Evolutionary conservation across 2,888 invertebrate genomes (phyloP), one percentile per base, ranked within the genome.

Genomic region (Cantharis rustica): DNA sequence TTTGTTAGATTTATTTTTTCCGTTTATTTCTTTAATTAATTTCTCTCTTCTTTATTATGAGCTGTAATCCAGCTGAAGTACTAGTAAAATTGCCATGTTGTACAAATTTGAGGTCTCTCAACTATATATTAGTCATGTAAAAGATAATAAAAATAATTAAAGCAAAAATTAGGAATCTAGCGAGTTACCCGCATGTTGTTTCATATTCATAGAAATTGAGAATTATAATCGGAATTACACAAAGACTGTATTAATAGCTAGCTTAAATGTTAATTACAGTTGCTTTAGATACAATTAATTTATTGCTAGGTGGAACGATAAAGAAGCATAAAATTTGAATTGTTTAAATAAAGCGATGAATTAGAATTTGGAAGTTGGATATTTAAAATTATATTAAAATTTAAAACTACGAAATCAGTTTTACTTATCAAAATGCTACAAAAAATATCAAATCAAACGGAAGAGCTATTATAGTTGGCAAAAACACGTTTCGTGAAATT

Each of bases 401-500:
- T 23, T 23, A 0, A 13, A 13, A 47, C n/a, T 47, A 47, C 2
- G 1, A n/a, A 47, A 47, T 47, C 47, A 47, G 47, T n/a, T 47
- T 47, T 7, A n/a, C 47, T n/a, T n/a, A 47, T 47, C 47, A n/a
- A n/a, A 47, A 47, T n/a, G 1, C 13, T 47, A 47, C 1, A 47
- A 47, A 47, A 47, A 47, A 47, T n/a, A n/a, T 47, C 9, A n/a
- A 47, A 47, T 47, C n/a, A n/a, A 47, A 9, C n/a, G 47, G 47
- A 47, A 47, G 13, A 47, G 47, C 47, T 47, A 47, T 47, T 47
- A 47, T 47, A 47, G 47, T 63, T 16, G 20, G 64, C n/a, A 66
- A 20, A 66, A 66, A 66, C 17, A 66, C 23, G 64, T 66, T 66
- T 66, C 64, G 64, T 66, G 64, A 66, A 66, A n/a, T 66, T 66